Evolutionary conservation across 2,888 invertebrate species (phyloP).

Genomic region (Phrixothrix hirtus): DNA sequence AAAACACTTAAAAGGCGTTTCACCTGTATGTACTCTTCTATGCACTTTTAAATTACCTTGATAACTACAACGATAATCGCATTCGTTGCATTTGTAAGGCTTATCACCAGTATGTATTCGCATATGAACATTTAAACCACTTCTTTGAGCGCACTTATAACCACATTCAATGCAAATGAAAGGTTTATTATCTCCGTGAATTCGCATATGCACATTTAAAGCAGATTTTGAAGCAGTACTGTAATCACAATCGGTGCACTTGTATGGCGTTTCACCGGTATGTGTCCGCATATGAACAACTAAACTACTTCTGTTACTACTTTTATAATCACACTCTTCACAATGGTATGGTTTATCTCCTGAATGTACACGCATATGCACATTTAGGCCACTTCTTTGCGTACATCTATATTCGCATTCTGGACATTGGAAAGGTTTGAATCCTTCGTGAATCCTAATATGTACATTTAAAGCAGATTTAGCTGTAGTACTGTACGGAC

Average conservation of each 20-base stretch:
- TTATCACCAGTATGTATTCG: slow-evolving; percentile 22
- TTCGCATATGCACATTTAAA: slow-evolving; percentile 16
- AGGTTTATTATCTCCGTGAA: slow-evolving; percentile 22
- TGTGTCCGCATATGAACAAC: slow-evolving; percentile 19
- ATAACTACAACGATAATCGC: slow-evolving; percentile 22
- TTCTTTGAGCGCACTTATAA: slow-evolving; percentile 19
- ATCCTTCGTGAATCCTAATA: slow-evolving; percentile 19
- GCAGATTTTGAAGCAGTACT: slow-evolving; percentile 19
- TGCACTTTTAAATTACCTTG: slow-evolving; percentile 22
- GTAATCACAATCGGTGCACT: slow-evolving; percentile 18
- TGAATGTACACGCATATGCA: slow-evolving; percentile 21
- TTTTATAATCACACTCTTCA: slow-evolving; percentile 15
- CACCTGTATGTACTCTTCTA: slow-evolving; percentile 20
- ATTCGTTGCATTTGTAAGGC: slow-evolving; percentile 17
- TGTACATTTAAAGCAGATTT: slow-evolving; percentile 24
- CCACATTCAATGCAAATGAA: slow-evolving; percentile 18
- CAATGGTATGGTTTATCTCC: slow-evolving; percentile 24
- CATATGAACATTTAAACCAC: slow-evolving; percentile 17
- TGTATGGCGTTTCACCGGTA: slow-evolving; percentile 21
- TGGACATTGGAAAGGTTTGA: slow-evolving; percentile 21
- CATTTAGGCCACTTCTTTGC: slow-evolving; percentile 15
- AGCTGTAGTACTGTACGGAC: slow-evolving; percentile 19
- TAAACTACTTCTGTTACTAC: slow-evolving; percentile 18
- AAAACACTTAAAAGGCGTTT: slow-evolving; percentile 21
- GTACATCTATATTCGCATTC: slow-evolving; percentile 19